phyloP scores from a whole-genome alignment of 2,113 vertebrate genomes.

The Vidua chalybeata region DNA sequence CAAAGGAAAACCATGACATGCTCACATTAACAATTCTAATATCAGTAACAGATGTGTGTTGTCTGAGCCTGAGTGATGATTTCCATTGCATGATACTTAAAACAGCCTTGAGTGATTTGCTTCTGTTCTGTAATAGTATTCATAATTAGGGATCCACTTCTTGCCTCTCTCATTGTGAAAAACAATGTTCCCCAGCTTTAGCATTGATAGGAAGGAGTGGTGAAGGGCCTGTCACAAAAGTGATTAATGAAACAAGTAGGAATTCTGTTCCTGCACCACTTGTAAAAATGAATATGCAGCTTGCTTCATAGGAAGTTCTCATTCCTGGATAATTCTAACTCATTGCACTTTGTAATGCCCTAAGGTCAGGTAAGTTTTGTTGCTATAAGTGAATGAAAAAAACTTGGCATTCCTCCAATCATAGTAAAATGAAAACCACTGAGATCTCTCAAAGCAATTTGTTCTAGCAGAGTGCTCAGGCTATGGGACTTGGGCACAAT shows the following conservation, averaged over 20 bases:
- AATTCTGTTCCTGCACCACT: background rate
- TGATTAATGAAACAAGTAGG: background rate
- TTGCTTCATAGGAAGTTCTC: constrained; percentile 4
- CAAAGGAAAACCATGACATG: background rate
- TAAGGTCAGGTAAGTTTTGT: constrained; percentile 25
- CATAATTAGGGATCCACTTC: constrained; percentile 12
- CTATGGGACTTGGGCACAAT: background rate
- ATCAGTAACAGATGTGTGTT: background rate
- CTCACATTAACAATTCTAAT: constrained; percentile 14
- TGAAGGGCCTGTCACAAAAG: background rate
- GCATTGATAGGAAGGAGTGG: background rate
- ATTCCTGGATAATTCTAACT: background rate
- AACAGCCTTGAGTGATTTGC: background rate
- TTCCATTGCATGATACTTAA: constrained; percentile 12
- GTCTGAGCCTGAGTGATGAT: background rate
- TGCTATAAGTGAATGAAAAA: constrained; percentile 19
- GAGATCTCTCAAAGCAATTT: constrained; percentile 31
- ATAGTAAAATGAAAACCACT: background rate
- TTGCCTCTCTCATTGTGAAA: background rate
- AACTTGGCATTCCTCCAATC: constrained; percentile 33
- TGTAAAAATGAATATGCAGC: background rate
- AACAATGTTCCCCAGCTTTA: background rate
- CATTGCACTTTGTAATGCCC: constrained; percentile 19
- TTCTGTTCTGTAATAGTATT: background rate
- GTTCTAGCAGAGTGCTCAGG: constrained; percentile 29